Base-by-base conservation (phyloP, 1,140 invertebrate genomes). In the Drosophila malerkotliana region DNA sequence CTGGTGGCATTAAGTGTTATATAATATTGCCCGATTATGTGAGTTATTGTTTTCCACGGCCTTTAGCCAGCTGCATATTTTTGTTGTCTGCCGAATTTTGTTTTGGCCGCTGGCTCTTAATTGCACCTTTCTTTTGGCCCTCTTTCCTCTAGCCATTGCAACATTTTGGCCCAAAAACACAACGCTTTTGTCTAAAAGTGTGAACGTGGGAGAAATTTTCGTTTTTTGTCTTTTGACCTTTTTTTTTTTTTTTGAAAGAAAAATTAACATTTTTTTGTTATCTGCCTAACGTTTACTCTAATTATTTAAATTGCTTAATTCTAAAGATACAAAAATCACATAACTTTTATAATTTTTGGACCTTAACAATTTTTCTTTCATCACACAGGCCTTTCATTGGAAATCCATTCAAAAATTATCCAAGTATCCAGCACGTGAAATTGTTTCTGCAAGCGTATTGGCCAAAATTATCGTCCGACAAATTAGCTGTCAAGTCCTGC, bases 21-120 rank as follows among this genome's bases (percentile, higher is more conserved):
- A 71, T 71, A 71, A 64, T 57, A 71, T 52, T 44, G 53, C 47
- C 45, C 53, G 53, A 64, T 57, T 71, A 57, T 57, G 67, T 30
- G 34, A 32, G 57, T 30, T 62, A 45, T 62, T 62, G 30, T 39
- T 49, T 49, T 48, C 39, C 47, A 51, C 15, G 18, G 41, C 48
- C 30, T 39, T 52, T 32, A 32, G 32, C 1, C 32, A 2, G 8
- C 9, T 52, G 49, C 47, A 30, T 37, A 30, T 37, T 39, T 67
- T 60, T 14, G 1, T 61, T 28, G 9, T n/a, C 14, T n/a, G n/a
- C n/a, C n/a, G n/a, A n/a, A n/a, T 28, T 21, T 28, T 21, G 21
- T 8, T 28, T 32, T 55, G 37, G 30, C 9, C 26, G 32, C 18
- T 28, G 6, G 3, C 6, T 9, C 41, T 49, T 63, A 56, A 63